Conservation (phyloP, 2,888 invertebrate genomes). For the Ashinkailepas kermadecensis region DNA sequence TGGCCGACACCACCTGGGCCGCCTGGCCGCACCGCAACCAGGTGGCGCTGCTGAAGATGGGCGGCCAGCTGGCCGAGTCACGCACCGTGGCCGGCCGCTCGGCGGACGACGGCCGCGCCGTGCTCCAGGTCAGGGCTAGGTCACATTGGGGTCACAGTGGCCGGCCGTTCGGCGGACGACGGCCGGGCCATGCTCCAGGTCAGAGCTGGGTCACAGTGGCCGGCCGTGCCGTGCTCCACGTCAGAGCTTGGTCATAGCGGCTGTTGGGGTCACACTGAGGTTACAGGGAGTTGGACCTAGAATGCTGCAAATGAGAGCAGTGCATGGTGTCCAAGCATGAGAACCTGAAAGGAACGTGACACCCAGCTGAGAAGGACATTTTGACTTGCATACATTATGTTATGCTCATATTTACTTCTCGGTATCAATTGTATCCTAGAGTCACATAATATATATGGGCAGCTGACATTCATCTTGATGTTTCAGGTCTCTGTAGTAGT, state of each 20-base stretch:
- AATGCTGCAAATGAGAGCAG: not conserved
- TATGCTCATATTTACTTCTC: too few relatives aligned
- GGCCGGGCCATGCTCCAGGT: not conserved
- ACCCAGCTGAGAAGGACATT: too few relatives aligned
- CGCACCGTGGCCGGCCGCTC: slow-evolving; percentile 15
- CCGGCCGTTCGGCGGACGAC: slow-evolving; percentile 14
- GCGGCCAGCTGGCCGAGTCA: not conserved
- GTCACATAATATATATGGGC: too few relatives aligned
- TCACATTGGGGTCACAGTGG: not conserved
- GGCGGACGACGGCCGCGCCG: not conserved
- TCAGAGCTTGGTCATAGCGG: too few relatives aligned
- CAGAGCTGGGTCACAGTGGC: not conserved
- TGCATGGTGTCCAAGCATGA: too few relatives aligned
- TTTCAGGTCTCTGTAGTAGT: too few relatives aligned
- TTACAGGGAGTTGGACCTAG: not conserved
- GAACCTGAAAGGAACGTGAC: too few relatives aligned
- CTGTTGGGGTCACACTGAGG: too few relatives aligned
- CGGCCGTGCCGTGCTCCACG: too few relatives aligned
- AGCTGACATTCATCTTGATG: too few relatives aligned
- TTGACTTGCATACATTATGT: too few relatives aligned
- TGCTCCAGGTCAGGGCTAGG: not conserved
- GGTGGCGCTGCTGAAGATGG: not conserved
- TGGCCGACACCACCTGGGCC: not conserved
- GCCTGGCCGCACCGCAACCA: slow-evolving; percentile 15
- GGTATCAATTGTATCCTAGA: too few relatives aligned